Base-by-base conservation (phyloP, 2,113 vertebrate genomes). In the Talpa occidentalis region DNA sequence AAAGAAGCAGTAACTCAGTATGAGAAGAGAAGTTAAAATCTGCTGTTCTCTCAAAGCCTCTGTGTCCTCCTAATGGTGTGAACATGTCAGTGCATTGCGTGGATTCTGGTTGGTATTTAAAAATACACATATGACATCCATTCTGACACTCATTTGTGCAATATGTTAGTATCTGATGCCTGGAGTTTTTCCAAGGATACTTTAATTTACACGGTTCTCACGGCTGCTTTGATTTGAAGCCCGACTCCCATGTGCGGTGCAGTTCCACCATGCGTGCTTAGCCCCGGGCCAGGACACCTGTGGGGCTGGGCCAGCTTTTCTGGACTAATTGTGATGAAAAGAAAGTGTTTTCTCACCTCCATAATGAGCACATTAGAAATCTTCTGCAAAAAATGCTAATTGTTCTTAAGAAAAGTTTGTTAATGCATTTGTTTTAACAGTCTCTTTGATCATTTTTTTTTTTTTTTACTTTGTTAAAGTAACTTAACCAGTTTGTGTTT, bases 221-320 rank as follows among this genome's bases (percentile, higher is more conserved):
- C 10, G 17, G 28, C 2, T 40, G 16, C n/a, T 1, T 24, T 56
- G 52, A 49, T 37, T 30, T 42, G 56, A 44, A 73, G 28, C 35
- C n/a, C 37, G 3, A 42, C 22, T 66, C 28, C 44, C 44, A 28
- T 0, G 0, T 32, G 54, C 30, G 64, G n/a, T 42, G 16, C 0
- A 10, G 5, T 19, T 40, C 30, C 66, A 37, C 67, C 12, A 8
- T 24, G 3, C 64, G 28, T 56, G 0, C 40, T 91, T 4, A n/a
- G 16, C 10, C 21, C 26, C 7, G 10, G 54, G 3, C 16, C 44
- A 26, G 0, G 11, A n/a, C 1, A 1, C 3, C 0, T 0, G 17
- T 26, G 30, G 28, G n/a, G 21, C 4, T 16, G 35, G 4, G 5
- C 14, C 14, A 28, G 6, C 42, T 62, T 47, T 28, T 26, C 72